Evolutionary conservation across 2,113 vertebrate species (phyloP).

Genomic region (Microcebus tavaratra): DNA sequence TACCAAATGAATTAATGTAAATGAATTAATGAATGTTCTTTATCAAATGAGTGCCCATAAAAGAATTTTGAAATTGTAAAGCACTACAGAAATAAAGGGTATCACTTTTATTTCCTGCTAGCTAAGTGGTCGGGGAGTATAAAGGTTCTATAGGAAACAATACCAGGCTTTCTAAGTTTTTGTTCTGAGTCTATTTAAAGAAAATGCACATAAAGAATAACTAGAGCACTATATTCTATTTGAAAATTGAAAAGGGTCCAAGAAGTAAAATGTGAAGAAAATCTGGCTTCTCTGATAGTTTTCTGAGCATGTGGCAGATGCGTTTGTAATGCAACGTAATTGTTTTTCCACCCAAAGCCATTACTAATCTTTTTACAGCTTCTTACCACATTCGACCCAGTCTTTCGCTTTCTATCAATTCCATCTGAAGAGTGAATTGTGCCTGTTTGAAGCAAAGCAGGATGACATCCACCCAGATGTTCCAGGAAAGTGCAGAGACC

Average conservation of each 20-base stretch:
- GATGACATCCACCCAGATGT: constrained; percentile 23
- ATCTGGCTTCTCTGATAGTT: constrained; percentile 62
- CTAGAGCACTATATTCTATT: constrained; percentile 17
- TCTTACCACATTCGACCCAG: constrained; percentile 51
- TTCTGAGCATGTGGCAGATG: constrained; percentile 60
- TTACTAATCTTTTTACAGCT: constrained; percentile 68
- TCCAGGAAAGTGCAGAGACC: neutral
- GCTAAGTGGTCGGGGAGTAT: neutral
- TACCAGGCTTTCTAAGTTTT: constrained; percentile 16
- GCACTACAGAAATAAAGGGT: neutral
- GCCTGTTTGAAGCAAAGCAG: constrained; percentile 8
- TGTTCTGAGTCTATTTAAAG: constrained; percentile 52
- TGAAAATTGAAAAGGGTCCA: constrained; percentile 52
- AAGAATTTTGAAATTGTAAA: neutral
- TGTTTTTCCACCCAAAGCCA: constrained; percentile 68
- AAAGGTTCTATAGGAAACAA: neutral
- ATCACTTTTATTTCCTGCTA: constrained; percentile 2
- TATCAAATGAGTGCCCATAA: neutral
- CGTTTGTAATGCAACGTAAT: constrained; percentile 60
- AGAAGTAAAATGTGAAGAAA: constrained; percentile 31
- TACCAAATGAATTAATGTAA: neutral
- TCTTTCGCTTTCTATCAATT: constrained; percentile 51
- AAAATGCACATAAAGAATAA: constrained; percentile 40
- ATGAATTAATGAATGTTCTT: neutral
- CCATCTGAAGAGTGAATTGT: constrained; percentile 54